phyloP scores from a whole-genome alignment of 2,113 vertebrate species.

The Semnornis frantzii region DNA sequence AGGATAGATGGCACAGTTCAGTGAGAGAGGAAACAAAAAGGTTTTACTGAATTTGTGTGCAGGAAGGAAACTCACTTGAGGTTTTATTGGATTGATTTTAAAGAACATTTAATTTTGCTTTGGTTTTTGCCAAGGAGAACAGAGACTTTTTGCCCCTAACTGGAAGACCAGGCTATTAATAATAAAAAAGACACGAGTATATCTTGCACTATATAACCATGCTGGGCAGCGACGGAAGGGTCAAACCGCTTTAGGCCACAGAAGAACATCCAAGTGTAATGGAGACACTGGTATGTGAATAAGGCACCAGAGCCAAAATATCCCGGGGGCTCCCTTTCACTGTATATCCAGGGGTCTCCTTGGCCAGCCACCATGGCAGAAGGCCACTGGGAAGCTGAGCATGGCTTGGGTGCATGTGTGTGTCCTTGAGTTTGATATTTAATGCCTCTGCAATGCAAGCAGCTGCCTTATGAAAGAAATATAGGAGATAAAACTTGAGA shows the following conservation, averaged over 20 bases:
- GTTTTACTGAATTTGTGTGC: background rate
- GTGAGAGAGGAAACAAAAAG: background rate
- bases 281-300: background rate
- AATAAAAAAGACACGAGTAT: background rate
- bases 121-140: background rate
- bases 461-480: slow-evolving; percentile 53
- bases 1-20: background rate
- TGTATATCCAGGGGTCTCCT: slow-evolving; percentile 46
- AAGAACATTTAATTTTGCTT: accelerated
- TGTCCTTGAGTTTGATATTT: slow-evolving; percentile 66
- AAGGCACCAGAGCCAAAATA: background rate
- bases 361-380: slow-evolving; percentile 42
- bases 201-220: background rate
- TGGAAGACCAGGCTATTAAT: background rate
- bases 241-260: background rate
- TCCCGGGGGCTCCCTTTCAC: slow-evolving; percentile 22
- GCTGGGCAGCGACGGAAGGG: background rate
- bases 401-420: background rate
- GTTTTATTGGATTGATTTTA: background rate
- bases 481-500: slow-evolving; percentile 10
- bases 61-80: background rate
- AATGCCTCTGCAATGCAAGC: slow-evolving; percentile 35
- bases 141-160: background rate
- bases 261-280: slow-evolving; percentile 25
- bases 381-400: slow-evolving; percentile 44